Conservation (phyloP, 2,888 invertebrate genomes). For the Patella ulyssiponensis region DNA sequence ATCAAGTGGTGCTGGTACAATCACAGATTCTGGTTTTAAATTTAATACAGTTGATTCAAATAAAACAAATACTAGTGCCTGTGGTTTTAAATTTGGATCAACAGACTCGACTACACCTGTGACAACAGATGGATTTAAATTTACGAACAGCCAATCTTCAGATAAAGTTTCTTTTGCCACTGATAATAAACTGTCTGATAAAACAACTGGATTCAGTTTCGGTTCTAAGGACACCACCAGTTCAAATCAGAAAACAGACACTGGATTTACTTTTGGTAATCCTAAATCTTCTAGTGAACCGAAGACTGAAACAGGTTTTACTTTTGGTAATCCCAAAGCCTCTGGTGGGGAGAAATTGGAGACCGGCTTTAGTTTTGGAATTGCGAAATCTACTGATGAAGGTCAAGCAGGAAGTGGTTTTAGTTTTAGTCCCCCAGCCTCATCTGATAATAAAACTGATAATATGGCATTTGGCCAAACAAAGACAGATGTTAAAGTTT, state of each 20-base stretch:
- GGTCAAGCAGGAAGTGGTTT: not conserved
- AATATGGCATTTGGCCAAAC: no score
- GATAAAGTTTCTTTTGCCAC: not conserved
- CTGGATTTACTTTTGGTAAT: not conserved
- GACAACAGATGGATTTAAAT: not conserved
- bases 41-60: slow-evolving; percentile 22
- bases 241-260: not conserved
- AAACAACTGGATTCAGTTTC: slow-evolving; percentile 11
- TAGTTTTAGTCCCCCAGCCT: not conserved
- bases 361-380: not conserved
- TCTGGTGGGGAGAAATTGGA: not conserved
- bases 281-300: not conserved
- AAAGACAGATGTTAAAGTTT: not conserved
- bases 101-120: slow-evolving; percentile 20
- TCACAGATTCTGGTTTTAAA: slow-evolving; percentile 29
- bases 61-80: slow-evolving; percentile 13
- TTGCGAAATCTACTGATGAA: not conserved
- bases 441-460: no score
- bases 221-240: slow-evolving; percentile 11
- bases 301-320: not conserved
- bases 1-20: not conserved
- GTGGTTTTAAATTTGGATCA: slow-evolving; percentile 33
- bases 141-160: not conserved
- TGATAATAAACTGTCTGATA: not conserved
- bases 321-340: not conserved